Evolutionary conservation across 2,888 invertebrate genomes (phyloP).

Genomic region (Danaus chrysippus): DNA sequence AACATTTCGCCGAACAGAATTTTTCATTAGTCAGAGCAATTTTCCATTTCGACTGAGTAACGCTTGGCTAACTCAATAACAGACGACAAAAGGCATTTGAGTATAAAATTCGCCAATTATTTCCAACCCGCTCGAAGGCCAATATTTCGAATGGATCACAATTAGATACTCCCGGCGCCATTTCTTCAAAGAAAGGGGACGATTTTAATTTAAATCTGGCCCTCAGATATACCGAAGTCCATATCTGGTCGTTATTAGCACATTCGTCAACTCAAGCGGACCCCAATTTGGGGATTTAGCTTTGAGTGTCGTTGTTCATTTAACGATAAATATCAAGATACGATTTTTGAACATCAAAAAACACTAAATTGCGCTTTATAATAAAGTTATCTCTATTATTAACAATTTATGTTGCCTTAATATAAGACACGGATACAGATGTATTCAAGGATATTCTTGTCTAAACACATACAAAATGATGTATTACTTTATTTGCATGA

Average conservation of each 20-base stretch:
- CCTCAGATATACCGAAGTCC: slow-evolving; percentile 37
- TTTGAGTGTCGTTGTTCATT: slow-evolving; percentile 12
- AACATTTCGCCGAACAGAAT: slow-evolving; percentile 30
- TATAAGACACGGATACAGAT: too few relatives aligned
- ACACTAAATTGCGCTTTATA: too few relatives aligned
- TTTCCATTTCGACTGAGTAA: slow-evolving; percentile 45
- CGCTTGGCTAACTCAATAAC: slow-evolving; percentile 56
- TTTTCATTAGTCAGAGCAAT: slow-evolving; percentile 53
- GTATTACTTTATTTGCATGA: too few relatives aligned
- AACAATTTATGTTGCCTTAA: too few relatives aligned
- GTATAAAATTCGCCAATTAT: slow-evolving; percentile 67
- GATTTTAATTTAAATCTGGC: slow-evolving; percentile 68
- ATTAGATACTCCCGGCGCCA: slow-evolving; percentile 58
- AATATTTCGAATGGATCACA: slow-evolving; percentile 60
- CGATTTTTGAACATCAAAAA: neutral
- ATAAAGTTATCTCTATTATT: too few relatives aligned
- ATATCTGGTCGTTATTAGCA: slow-evolving; percentile 38
- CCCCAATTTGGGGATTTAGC: slow-evolving; percentile 21
- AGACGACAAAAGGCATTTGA: slow-evolving; percentile 62
- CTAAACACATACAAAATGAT: too few relatives aligned
- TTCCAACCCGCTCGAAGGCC: slow-evolving; percentile 55
- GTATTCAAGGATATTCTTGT: too few relatives aligned
- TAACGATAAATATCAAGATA: slow-evolving; percentile 8
- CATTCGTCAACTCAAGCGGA: slow-evolving; percentile 40
- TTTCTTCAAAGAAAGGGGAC: slow-evolving; percentile 64